Evolutionary conservation across 2,113 vertebrate genomes (phyloP).

Genomic region (Brienomyrus longianalis): DNA sequence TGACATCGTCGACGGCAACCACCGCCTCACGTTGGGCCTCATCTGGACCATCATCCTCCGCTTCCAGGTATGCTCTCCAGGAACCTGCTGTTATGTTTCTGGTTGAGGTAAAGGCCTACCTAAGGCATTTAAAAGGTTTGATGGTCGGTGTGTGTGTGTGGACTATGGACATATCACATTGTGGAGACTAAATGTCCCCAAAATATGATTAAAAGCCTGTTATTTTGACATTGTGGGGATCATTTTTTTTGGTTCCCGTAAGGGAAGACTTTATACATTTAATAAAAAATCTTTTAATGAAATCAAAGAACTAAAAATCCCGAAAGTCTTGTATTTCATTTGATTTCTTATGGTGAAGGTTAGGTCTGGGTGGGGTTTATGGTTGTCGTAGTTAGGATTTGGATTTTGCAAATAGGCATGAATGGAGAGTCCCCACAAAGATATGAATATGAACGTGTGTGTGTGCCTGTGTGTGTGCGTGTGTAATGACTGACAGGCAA

Average conservation of each 20-base stretch:
- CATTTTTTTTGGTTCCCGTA: no score
- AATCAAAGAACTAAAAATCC: no score
- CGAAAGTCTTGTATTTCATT: no score
- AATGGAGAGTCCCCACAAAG: background rate
- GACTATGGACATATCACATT: background rate
- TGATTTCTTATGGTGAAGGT: no score
- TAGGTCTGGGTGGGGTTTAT: no score
- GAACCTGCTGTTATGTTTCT: background rate
- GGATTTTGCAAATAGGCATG: no score
- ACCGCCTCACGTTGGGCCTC: slow-evolving; percentile 86
- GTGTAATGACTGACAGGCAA: background rate
- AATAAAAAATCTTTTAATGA: no score
- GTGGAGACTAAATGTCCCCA: background rate
- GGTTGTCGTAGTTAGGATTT: no score
- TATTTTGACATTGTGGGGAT: no score
- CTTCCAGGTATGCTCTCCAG: slow-evolving; percentile 72
- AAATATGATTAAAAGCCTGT: no score
- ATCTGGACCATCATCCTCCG: slow-evolving; percentile 98
- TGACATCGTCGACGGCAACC: slow-evolving; percentile 95
- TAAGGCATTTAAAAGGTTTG: background rate
- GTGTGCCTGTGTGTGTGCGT: background rate
- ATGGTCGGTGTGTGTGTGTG: background rate
- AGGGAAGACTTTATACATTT: no score
- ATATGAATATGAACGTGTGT: background rate
- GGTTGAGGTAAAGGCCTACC: background rate